Evolutionary conservation across 2,888 invertebrate species (phyloP), one percentile per base, ranked within the genome.

Genomic region (Ernsta delagoae): DNA sequence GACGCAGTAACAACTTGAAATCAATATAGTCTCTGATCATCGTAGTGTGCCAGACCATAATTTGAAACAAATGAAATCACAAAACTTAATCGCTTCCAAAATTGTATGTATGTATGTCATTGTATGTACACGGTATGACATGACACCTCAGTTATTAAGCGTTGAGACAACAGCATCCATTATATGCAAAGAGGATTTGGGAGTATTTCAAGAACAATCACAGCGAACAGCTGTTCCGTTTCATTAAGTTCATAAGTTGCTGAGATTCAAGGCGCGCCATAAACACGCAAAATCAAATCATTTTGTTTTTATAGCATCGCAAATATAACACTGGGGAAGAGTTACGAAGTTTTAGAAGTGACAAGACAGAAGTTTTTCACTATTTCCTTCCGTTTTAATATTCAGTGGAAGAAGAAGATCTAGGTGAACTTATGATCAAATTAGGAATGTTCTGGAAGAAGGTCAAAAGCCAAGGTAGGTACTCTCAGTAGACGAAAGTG

Each of bases 221-320:
- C 59, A 50, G 31, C 31, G 54, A 70, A 70, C 73, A 74, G 71
- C 71, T 75, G 74, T 69, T 71, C 62, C 62, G 54, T 70, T 69
- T 71, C 66, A 66, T 71, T 69, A 59, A 57, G 63, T 63, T 54
- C 66, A 66, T 67, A 67, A 60, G 67, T 56, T 64, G 48, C 45
- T 39, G 71, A 73, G 73, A 71, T 74, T 72, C 73, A 48, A 70
- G 72, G 71, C 59, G 71, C 70, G 68, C 66, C 71, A 72, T 77
- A 77, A 76, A 76, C 77, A 75, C 72, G 75, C 74, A 74, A 76
- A 80, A 83, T 79, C 78, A 77, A 85, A 84, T 80, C 77, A 77
- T 83, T 84, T 81, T 83, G 78, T 85, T 86, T 84, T 85, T 83
- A 78, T 79, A 71, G 68, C 74, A 74, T 73, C 77, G 77, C 77